Evolutionary conservation across 1,140 invertebrate genomes (phyloP).

Genomic region (Drosophila paulistorum): DNA sequence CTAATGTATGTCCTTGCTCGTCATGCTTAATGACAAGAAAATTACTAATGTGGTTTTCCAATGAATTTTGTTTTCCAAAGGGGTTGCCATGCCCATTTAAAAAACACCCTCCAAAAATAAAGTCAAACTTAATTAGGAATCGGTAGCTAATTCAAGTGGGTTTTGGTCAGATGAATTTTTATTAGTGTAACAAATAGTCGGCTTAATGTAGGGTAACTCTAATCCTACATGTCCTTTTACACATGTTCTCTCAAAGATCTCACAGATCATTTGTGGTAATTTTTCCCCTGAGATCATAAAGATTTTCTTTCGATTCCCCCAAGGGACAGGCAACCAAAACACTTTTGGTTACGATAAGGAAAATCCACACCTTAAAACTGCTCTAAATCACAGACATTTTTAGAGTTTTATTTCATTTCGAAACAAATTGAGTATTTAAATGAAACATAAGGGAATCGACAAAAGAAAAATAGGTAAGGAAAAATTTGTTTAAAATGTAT

Average conservation of each 20-base stretch:
- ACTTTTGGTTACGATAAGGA: not conserved
- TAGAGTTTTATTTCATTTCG: not conserved
- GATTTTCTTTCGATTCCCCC: not conserved
- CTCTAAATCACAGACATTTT: not conserved
- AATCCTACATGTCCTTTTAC: not conserved
- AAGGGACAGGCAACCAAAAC: not conserved
- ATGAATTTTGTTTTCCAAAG: not conserved
- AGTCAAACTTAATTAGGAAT: not conserved
- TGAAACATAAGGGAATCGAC: not conserved
- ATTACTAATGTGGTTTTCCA: constrained; percentile 4
- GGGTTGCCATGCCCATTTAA: not conserved
- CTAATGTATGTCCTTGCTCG: not conserved
- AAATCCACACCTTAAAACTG: not conserved
- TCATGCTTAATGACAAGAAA: constrained; percentile 8
- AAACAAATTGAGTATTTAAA: not conserved
- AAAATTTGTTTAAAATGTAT: no score
- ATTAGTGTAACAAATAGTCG: not conserved
- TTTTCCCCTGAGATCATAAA: not conserved
- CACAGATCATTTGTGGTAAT: not conserved
- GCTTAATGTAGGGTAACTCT: not conserved
- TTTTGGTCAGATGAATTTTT: not conserved
- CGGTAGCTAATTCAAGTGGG: not conserved
- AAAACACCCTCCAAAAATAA: not conserved
- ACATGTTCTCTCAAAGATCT: not conserved
- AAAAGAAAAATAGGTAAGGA: not conserved